Evolutionary conservation across 2,888 invertebrate species (phyloP), one percentile per base, ranked within the genome.

Genomic region (Physocephala rufipes): DNA sequence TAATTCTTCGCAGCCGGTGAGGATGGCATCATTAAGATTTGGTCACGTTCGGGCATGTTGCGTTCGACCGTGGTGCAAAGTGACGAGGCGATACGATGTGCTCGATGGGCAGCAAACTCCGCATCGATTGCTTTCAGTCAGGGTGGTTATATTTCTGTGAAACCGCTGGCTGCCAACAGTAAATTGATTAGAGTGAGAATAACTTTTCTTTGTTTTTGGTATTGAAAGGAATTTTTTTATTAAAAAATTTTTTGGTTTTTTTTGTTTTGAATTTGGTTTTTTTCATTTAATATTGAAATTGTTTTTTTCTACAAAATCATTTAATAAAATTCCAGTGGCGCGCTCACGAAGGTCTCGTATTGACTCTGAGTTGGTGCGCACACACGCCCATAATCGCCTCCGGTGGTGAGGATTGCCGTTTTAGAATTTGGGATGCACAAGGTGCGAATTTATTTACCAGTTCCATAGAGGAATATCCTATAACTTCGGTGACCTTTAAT

Each of bases 31-130:
- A 91, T 99, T 2, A 98, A 98, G 87, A 92, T 99, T 73, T 99
- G 99, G 99, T 99, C 99, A 0, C 89, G 97, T 61, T 95, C 94
- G 80, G 99, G 98, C 16, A 93, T 96, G 89, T 88, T 99, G 16
- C 90, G 99, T 1, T 96, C 97, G 0, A 94, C 94, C 1, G 91
- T 97, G 1, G 91, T 95, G 59, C 93, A 95, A 77, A 90, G 91
- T 75, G 93, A 93, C 70, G 93, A 92, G 79, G 92, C 97, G 0
- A 92, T 97, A 71, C 93, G 96, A 79, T 91, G 91, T 69, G 92
- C 95, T 2, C 90, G 92, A 53, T 99, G 97, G 93, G 91, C 91
- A 66, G 91, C 93, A 0, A 91, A 90, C 77, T 91, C 91, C 76
- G 89, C 89, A 47, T 88, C 91, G 7, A 90, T 93, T 72, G 88